Evolutionary conservation across 2,888 invertebrate genomes (phyloP).

Genomic region (Monopis laevigella): DNA sequence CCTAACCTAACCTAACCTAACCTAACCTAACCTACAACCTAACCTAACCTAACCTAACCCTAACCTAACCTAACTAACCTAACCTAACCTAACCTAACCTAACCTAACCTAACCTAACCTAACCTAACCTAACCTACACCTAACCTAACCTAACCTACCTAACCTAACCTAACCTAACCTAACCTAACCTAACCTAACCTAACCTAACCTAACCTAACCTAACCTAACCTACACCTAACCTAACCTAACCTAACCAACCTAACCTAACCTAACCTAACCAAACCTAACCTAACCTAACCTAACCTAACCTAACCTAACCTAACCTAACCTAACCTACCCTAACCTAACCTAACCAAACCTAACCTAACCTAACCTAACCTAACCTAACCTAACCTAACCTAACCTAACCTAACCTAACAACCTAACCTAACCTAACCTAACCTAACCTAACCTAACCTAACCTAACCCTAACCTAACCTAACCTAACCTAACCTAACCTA

Average conservation of each 20-base stretch:
- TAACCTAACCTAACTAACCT: conserved; percentile 7
- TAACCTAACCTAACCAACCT: conserved; percentile 14
- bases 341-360: conserved; percentile 22
- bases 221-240: conserved; percentile 17
- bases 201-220: conserved; percentile 19
- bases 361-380: conserved; percentile 21
- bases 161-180: conserved; percentile 12
- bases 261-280: conserved; percentile 19
- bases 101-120: conserved; percentile 12
- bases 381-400: conserved; percentile 19
- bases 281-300: conserved; percentile 19
- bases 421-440: conserved; percentile 15
- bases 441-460: conserved; percentile 16
- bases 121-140: conserved; percentile 11
- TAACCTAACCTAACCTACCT: conserved; percentile 8
- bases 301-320: conserved; percentile 21
- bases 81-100: conserved; percentile 12
- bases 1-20: conserved; percentile 13
- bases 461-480: conserved; percentile 17
- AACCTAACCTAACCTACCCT: conserved; percentile 22
- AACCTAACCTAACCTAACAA: conserved; percentile 15
- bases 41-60: conserved; percentile 11
- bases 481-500: conserved; percentile 17
- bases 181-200: conserved; percentile 15
- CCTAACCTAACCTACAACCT: conserved; percentile 12